Base-by-base conservation (phyloP, 2,888 invertebrate species). In the Chorisops tibialis region DNA sequence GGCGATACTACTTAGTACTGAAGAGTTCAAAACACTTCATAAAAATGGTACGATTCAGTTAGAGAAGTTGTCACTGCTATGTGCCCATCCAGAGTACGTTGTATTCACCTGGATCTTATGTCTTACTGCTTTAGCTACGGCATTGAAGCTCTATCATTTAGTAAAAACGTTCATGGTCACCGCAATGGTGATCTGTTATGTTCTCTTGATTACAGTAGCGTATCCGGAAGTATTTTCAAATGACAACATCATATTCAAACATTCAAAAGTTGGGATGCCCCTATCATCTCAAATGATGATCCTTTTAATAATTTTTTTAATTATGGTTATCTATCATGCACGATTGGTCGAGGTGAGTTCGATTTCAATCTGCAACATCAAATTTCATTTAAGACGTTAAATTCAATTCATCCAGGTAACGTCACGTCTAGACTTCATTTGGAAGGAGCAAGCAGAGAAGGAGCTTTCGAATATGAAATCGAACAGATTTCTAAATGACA, bases 361-460 rank as follows among this genome's bases (percentile, higher is more conserved):
- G 14, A 18, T 16, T 47, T 19, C 16, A 16, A 16, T 12, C 12
- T 41, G 7, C 7, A 41, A 11, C 11, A 11, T 37, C 11, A 37
- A 37, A 11, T 37, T n/a, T n/a, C n/a, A n/a, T n/a, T n/a, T n/a
- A n/a, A n/a, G n/a, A n/a, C n/a, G 7, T 37, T 37, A 37, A 37
- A 37, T 37, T 37, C 7, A 37, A 37, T 7, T 7, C 7, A 11
- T 37, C 11, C 94, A 98, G 79, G 86, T 87, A 18, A 96, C 96
- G 12, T 93, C 96, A 0, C 84, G 98, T 18, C 83, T 98, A 52
- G 98, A 98, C 80, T 96, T 96, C 76, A 83, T 98, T 43, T 98
- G 98, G 98, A 96, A 96, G 77, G 88, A 94, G 69, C 95, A 96
- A 79, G 97, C 98, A 0, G 91, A 95, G 74, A 86, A 89, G 60